Conservation (phyloP, 2,797 vertebrate species). For the Schizothorax lantsangensis region DNA sequence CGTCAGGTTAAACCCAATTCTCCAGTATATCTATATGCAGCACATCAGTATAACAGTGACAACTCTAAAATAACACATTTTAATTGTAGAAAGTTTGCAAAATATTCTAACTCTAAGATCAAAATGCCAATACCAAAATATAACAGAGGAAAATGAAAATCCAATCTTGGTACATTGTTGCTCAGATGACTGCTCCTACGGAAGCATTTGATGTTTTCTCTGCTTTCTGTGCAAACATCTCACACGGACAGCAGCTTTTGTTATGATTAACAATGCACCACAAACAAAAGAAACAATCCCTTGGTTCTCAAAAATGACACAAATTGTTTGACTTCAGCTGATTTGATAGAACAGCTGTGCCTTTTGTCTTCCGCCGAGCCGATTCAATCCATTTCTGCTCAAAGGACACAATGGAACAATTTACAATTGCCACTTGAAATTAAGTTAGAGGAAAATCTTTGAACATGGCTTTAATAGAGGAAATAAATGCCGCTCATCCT, state of each 20-base stretch:
- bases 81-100: not conserved
- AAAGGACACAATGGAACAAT: slow-evolving; percentile 39
- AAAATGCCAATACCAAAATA: not conserved
- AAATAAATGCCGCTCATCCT: slow-evolving; percentile 34
- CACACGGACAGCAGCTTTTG: slow-evolving; percentile 37
- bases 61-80: not conserved
- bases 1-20: not conserved
- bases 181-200: not conserved
- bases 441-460: slow-evolving; percentile 38
- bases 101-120: not conserved
- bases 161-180: not conserved
- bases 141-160: slow-evolving; percentile 4
- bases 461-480: slow-evolving; percentile 40
- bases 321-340: slow-evolving; percentile 46
- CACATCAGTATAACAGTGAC: not conserved
- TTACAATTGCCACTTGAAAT: slow-evolving; percentile 31
- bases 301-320: slow-evolving; percentile 36
- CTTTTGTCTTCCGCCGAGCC: slow-evolving; percentile 41
- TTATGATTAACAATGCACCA: slow-evolving; percentile 32
- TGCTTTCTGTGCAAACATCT: slow-evolving; percentile 22
- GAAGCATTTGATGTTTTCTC: slow-evolving; percentile 30
- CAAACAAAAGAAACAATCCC: slow-evolving; percentile 48
- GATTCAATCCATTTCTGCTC: slow-evolving; percentile 38
- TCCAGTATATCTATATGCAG: not conserved
- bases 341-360: slow-evolving; percentile 36